Evolutionary conservation across 2,888 invertebrate genomes (phyloP).

Genomic region (Cerastis rubricosa): DNA sequence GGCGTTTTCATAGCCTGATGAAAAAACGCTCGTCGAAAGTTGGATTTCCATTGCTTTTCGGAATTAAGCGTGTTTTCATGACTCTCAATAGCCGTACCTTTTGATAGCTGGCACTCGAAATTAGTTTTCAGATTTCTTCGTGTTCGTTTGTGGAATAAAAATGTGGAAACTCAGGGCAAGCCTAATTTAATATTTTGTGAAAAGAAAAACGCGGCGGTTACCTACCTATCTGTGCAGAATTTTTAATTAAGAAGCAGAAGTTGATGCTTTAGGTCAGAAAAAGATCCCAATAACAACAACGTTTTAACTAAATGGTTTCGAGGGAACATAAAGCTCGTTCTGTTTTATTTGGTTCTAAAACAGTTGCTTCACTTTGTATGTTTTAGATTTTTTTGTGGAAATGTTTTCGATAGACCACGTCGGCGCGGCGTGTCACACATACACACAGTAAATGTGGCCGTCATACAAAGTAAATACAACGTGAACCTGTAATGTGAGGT

Average conservation of each 20-base stretch:
- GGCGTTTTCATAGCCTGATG: slow-evolving; percentile 64
- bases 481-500: slow-evolving; percentile 21
- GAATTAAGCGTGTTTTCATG: slow-evolving; percentile 72
- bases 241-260: slow-evolving; percentile 41
- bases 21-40: slow-evolving; percentile 62
- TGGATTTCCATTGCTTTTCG: slow-evolving; percentile 70
- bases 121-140: slow-evolving; percentile 58
- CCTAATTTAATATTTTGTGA: slow-evolving; percentile 53
- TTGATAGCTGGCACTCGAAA: slow-evolving; percentile 60
- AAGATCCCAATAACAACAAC: slow-evolving; percentile 36
- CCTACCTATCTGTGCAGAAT: slow-evolving; percentile 14
- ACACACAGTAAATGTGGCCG: slow-evolving; percentile 61
- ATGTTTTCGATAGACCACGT: slow-evolving; percentile 65
- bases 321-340: slow-evolving; percentile 35
- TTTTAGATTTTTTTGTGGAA: slow-evolving; percentile 70
- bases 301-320: slow-evolving; percentile 54
- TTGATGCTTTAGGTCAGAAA: slow-evolving; percentile 25
- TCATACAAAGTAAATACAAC: slow-evolving; percentile 42
- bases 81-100: slow-evolving; percentile 67
- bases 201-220: slow-evolving; percentile 30
- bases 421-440: slow-evolving; percentile 68
- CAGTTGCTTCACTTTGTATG: slow-evolving; percentile 69
- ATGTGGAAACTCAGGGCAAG: slow-evolving; percentile 27
- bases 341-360: slow-evolving; percentile 71
- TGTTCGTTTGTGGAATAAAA: slow-evolving; percentile 52